Evolutionary conservation across 1,140 invertebrate genomes (phyloP).

Genomic region (Neodiprion fabricii): DNA sequence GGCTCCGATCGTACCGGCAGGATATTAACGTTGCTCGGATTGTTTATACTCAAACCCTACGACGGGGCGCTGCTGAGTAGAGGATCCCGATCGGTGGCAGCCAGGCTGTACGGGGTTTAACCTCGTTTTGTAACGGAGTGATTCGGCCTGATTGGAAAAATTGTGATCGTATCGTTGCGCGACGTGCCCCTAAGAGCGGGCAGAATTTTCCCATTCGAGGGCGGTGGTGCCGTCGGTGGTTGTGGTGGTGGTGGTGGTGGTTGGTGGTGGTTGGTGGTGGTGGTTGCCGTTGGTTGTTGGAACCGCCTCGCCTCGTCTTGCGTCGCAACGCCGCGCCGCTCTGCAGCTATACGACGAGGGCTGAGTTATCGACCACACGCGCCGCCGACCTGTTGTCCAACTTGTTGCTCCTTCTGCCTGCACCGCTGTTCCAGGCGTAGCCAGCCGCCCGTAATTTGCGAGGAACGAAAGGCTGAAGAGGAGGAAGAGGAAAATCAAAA

Average conservation of each 20-base stretch:
- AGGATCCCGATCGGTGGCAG: no score
- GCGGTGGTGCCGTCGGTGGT: constrained; percentile 7
- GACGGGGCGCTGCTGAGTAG: no score
- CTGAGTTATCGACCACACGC: constrained; percentile 46
- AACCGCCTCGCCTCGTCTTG: constrained; percentile 3
- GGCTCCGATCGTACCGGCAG: no score
- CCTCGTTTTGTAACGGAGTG: no score
- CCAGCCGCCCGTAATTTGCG: neutral
- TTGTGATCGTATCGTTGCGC: neutral
- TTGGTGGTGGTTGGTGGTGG: constrained; percentile 10
- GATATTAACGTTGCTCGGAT: no score
- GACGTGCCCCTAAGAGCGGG: no score
- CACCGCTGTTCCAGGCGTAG: neutral
- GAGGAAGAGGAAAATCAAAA: neutral
- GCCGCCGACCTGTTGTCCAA: constrained; percentile 59
- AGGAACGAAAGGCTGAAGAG: neutral
- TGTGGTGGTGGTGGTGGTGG: constrained; percentile 25
- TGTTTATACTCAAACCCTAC: no score
- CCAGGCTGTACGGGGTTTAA: no score
- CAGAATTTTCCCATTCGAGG: neutral
- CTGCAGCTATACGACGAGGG: neutral
- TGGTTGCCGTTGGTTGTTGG: constrained; percentile 6
- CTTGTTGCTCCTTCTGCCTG: constrained; percentile 48
- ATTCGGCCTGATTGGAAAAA: neutral
- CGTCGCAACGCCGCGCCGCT: constrained; percentile 2